phyloP scores from a whole-genome alignment of 2,113 vertebrate species.

The Tachycineta bicolor region DNA sequence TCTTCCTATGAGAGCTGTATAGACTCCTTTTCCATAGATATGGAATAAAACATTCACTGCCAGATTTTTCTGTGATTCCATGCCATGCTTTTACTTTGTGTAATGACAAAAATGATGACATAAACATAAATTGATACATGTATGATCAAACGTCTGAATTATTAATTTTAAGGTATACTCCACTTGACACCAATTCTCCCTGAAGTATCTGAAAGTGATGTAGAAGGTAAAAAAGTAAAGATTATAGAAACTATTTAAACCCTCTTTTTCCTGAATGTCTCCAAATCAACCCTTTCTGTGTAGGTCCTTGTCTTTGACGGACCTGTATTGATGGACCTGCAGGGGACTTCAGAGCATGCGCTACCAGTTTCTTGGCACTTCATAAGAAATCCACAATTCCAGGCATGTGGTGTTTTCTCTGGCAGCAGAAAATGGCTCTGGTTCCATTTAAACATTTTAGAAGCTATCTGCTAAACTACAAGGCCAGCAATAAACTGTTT shows the following conservation, averaged over 20 bases:
- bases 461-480: not conserved
- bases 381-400: not conserved
- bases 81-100: not conserved
- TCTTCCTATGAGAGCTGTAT: not conserved
- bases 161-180: not conserved
- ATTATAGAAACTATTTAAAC: not conserved
- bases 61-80: not conserved
- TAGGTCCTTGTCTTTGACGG: not conserved
- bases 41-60: not conserved
- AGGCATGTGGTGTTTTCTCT: not conserved
- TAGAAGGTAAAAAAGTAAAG: not conserved
- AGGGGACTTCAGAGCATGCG: rapidly evolving
- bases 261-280: not conserved
- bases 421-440: not conserved
- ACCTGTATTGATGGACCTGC: not conserved
- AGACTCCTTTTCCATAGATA: not conserved
- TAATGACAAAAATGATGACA: not conserved
- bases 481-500: not conserved
- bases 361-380: not conserved
- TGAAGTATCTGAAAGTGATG: not conserved
- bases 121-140: not conserved
- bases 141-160: not conserved
- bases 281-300: not conserved
- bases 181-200: not conserved
- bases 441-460: not conserved